Base-by-base conservation (phyloP, 1,140 invertebrate species). In the Venturia canescens region DNA sequence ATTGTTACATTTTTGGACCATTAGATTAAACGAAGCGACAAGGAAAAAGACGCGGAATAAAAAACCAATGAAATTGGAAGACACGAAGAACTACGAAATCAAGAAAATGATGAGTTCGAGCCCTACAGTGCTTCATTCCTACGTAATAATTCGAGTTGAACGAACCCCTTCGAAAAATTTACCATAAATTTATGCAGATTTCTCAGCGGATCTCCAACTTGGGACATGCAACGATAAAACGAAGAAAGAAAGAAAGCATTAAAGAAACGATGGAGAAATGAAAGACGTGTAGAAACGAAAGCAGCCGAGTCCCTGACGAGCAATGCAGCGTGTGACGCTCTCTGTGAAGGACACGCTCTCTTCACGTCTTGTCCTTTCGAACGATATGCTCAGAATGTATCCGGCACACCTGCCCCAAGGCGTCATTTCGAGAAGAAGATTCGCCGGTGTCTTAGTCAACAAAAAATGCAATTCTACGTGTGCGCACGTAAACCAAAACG, bases 301-400 rank as follows among this genome's bases (percentile, higher is more conserved):
- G n/a, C 9, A 27, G 60, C 21, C 60, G 7, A 18, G 57, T 60
- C 57, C 21, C 0, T 7, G 60, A 63, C 60, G 60, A 63, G 60
- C 38, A 44, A 26, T 63, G 80, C 79, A 83, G 84, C 81, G 82
- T 81, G 83, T 85, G 85, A 84, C 83, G 81, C 80, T 85, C 85
- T 83, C 84, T 85, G 87, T 83, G 81, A 84, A 84, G 82, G 80
- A 77, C 81, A 44, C 60, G 13, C 60, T 63, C 60, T 44, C 38
- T 44, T 63, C 60, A 18, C 60, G 60, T 27, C 21, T 26, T 26
- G 60, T 21, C n/a, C 50, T 53, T 23, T 63, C 78, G 67, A 82
- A 44, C 69, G 86, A 82, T 87, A 88, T 85, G 86, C 80, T 83
- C 50, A 88, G 83, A 87, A 87, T 85, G 84, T 70, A 83, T 79